These are phyloP conservation scores for Deilephila porcellus DNA, from an alignment of 2,888 invertebrate species.

Conservation along the genomic window DNA sequence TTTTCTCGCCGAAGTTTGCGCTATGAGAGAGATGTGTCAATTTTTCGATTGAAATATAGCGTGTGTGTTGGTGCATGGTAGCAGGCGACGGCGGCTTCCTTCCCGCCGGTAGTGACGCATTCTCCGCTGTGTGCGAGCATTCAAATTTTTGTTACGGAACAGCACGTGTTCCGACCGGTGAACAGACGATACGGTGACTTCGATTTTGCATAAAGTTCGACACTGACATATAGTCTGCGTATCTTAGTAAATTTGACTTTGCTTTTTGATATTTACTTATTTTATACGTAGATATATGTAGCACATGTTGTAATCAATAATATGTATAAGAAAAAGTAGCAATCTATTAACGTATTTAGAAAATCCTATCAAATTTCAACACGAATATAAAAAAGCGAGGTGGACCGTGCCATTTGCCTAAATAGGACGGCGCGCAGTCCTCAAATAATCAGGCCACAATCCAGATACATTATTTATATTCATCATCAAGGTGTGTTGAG, in stretches of 20 bases:
- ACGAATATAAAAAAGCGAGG: not conserved
- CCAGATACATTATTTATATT: slow-evolving; percentile 28
- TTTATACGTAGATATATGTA: too few species aligned
- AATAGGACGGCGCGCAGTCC: slow-evolving; percentile 41
- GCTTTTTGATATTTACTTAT: not conserved
- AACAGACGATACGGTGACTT: slow-evolving; percentile 48
- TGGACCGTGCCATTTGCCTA: slow-evolving; percentile 29
- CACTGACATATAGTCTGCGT: not conserved
- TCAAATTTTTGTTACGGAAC: slow-evolving; percentile 36
- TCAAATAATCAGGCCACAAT: slow-evolving; percentile 15
- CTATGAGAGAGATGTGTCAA: slow-evolving; percentile 78
- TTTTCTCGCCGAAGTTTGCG: slow-evolving; percentile 77
- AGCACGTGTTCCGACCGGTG: slow-evolving; percentile 18
- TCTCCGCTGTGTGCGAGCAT: slow-evolving; percentile 49
- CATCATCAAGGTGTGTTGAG: slow-evolving; percentile 41
- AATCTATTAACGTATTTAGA: not conserved
- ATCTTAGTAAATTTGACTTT: not conserved
- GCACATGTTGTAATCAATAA: too few species aligned
- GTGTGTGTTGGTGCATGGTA: slow-evolving; percentile 59
- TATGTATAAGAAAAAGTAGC: too few species aligned
- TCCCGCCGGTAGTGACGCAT: slow-evolving; percentile 61
- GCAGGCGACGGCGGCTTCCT: slow-evolving; percentile 87
- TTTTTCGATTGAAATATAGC: slow-evolving; percentile 81
- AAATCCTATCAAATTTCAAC: not conserved
- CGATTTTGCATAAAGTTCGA: slow-evolving; percentile 13